These are phyloP conservation scores for Pseudanteris insignis DNA, from an alignment of 2,888 invertebrate species.

Conservation along the genomic window DNA sequence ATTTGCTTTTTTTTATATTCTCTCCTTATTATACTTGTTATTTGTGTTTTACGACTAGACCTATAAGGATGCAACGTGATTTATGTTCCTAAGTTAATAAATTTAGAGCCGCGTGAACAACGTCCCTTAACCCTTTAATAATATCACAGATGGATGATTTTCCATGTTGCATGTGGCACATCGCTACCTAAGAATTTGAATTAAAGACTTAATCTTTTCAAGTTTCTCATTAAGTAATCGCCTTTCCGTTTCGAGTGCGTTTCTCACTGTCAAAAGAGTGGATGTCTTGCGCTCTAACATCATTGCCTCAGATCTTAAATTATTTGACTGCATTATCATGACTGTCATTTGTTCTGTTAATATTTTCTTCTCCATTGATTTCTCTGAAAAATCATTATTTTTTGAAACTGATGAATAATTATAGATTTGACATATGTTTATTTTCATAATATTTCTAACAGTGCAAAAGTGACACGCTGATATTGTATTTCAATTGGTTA, in stretches of 20 bases:
- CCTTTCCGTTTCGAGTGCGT: conserved; percentile 58
- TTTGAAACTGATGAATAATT: no score
- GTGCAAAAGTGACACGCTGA: no score
- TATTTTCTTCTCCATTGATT: conserved; percentile 56
- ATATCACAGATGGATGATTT: conserved; percentile 66
- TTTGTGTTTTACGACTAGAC: conserved; percentile 1
- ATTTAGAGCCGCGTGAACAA: conserved; percentile 47
- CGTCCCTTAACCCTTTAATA: conserved; percentile 64
- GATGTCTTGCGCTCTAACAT: conserved; percentile 58
- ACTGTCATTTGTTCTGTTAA: conserved; percentile 57
- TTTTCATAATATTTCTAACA: no score
- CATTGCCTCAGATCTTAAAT: conserved; percentile 56
- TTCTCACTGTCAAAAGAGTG: conserved; percentile 55
- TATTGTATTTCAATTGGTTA: no score
- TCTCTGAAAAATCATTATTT: no score
- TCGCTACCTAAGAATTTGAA: conserved; percentile 63
- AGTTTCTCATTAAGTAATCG: conserved; percentile 58
- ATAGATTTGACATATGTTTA: no score
- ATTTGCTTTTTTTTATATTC: conserved; percentile 4
- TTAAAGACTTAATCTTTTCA: conserved; percentile 59
- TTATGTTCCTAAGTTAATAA: conserved; percentile 42
- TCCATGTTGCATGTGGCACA: conserved; percentile 63
- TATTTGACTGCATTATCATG: conserved; percentile 55
- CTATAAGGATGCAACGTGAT: conserved; percentile 1
- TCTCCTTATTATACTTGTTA: conserved; percentile 15